Base-by-base conservation (phyloP, 2,797 vertebrate species). In the Choloepus didactylus region DNA sequence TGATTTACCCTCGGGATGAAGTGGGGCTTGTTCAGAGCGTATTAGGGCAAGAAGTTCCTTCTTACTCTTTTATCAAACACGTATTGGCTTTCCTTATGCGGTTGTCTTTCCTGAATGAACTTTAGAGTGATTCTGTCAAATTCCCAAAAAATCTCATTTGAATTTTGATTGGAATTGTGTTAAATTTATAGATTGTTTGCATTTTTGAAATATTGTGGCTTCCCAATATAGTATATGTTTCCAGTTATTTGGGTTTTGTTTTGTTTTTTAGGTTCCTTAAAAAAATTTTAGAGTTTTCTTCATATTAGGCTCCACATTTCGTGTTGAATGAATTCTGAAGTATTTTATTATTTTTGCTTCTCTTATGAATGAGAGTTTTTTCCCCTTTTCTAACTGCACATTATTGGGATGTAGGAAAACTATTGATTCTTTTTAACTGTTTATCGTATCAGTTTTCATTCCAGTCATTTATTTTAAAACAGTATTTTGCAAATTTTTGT, bases 151-250 rank as follows among this genome's bases (percentile, higher is more conserved):
- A 11, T 88, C 41, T 81, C 67, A 66, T 44, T 81, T 82, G 62
- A 27, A 73, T 82, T 94, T 92, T 72, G 14, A 77, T 73, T 72
- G 19, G 19, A 89, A 75, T 49, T 92, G 38, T 94, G 29, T 84
- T 85, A 80, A 76, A 44, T 94, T 75, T 69, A 44, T 14, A 77
- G 62, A 70, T 94, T 94, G 80, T 91, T 94, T 92, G 62, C 29
- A 66, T 10, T 12, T 92, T 87, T 96, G 76, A 96, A 95, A 80
- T 95, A 79, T 0, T 85, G n/a, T 79, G 51, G 49, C 44, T 89
- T 87, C n/a, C 49, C 44, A n/a, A 62, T 76, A 72, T 62, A 18
- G 15, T 62, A 25, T 19, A 23, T 73, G 21, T 92, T 95, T 95
- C 9, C 2, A 75, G 7, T 69, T 85, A 66, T 75, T 86, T 3